A percentile compares a stretch with the other conserved stretches of the same genome.
Evolutionary conservation across 1,140 invertebrate species (phyloP).

Genomic region (Polypedilum pembai): DNA sequence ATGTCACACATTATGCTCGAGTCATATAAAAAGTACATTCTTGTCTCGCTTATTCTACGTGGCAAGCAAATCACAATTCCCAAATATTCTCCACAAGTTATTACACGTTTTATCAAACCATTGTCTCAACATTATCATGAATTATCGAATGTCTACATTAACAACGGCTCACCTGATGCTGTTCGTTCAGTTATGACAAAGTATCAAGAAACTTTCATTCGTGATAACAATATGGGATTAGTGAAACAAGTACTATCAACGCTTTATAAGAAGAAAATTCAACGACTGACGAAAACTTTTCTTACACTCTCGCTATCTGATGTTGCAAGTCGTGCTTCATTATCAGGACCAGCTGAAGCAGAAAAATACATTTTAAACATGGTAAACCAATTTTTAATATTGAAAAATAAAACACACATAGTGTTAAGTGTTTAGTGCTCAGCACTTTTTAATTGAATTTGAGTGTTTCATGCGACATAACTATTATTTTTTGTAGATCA

Average conservation of each 20-base stretch:
- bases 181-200: conserved; percentile 64
- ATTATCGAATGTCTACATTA: conserved; percentile 70
- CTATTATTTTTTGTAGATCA: conserved; percentile 61
- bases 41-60: conserved; percentile 83
- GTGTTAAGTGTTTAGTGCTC: too few relatives aligned
- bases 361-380: conserved; percentile 93
- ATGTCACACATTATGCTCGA: conserved; percentile 96
- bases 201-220: conserved; percentile 70
- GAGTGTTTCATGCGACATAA: background rate
- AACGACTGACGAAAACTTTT: conserved; percentile 94
- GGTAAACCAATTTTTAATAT: too few relatives aligned
- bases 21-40: conserved; percentile 92
- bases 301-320: conserved; percentile 88
- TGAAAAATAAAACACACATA: too few relatives aligned
- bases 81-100: conserved; percentile 86
- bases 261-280: conserved; percentile 94
- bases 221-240: conserved; percentile 76
- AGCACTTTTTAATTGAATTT: background rate
- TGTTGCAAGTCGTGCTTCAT: conserved; percentile 83
- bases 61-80: conserved; percentile 78
- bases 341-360: conserved; percentile 75
- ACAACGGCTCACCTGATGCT: conserved; percentile 62
- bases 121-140: conserved; percentile 87
- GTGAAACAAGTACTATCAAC: conserved; percentile 79
- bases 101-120: conserved; percentile 83